Conservation (phyloP, 2,888 invertebrate genomes). For the Bimastos eiseni region DNA sequence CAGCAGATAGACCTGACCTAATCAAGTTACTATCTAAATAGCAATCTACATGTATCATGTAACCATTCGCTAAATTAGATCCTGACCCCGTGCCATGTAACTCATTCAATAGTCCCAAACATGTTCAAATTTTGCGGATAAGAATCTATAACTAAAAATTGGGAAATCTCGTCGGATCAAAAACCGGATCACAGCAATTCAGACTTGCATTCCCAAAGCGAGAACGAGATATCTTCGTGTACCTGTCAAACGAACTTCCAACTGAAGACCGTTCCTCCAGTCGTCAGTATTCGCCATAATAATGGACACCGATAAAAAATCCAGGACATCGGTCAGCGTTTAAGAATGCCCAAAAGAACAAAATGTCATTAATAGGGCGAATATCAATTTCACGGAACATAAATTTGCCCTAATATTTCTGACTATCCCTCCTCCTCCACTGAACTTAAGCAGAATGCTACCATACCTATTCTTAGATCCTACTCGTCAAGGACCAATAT, state of each 20-base stretch:
- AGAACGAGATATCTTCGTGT: background rate
- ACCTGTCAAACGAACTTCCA: constrained; percentile 25
- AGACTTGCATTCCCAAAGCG: background rate
- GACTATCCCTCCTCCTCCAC: background rate
- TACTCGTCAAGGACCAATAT: background rate
- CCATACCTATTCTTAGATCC: too few relatives aligned
- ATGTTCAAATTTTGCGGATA: background rate
- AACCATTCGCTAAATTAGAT: background rate
- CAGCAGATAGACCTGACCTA: background rate
- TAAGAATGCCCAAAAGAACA: background rate
- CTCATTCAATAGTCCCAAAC: background rate
- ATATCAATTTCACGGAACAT: background rate
- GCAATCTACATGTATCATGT: background rate
- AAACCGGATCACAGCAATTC: background rate
- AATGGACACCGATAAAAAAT: background rate
- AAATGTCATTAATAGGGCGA: background rate
- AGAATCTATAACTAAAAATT: background rate
- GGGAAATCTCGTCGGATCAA: background rate
- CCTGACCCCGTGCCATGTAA: background rate
- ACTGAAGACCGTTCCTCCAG: background rate
- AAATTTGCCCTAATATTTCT: background rate
- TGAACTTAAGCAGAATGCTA: background rate
- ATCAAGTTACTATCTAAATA: background rate
- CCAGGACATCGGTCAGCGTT: background rate
- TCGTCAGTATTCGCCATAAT: constrained; percentile 19